Evolutionary conservation across 2,888 invertebrate genomes (phyloP), one percentile per base, ranked within the genome.

Genomic region (Drosophila neoperkinsi): DNA sequence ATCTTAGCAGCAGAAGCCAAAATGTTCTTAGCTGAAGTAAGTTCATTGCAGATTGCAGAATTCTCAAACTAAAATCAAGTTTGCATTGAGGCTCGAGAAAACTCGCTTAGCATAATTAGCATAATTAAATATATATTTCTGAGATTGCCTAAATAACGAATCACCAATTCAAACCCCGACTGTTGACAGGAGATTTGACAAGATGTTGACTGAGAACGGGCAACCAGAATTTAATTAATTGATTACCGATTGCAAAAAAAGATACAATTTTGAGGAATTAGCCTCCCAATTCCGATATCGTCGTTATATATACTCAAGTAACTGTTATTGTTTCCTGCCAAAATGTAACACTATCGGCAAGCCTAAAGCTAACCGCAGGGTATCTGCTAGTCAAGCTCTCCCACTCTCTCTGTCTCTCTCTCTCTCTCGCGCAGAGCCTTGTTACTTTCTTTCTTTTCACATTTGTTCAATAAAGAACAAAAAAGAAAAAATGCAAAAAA

Each of bases 401-500:
- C 4, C 13, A 0, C 33, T 34, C 30, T 31, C 30, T 7, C 30
- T 30, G 7, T 30, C 21, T 25, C 25, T 25, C 30, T 31, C 34
- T 34, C 13, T 46, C 21, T 13, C 21, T 6, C 21, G 13, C n/a
- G 4, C n/a, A n/a, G 9, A n/a, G 9, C 10, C 4, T n/a, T 41
- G n/a, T n/a, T 11, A 41, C 2, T 21, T 10, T 16, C 25, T 21
- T 13, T 21, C 13, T 21, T 21, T 55, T 55, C 18, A 55, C 25
- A 33, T 58, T 49, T 25, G 21, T 28, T 69, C 30, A 36, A 57
- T 57, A 36, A 75, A 53, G 13, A 43, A 6, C 30, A 36, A 57
- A 52, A 36, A 75, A 58, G 2, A 21, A 21, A 31, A n/a, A 36
- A 13, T 50, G 31, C 13, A 34, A 25, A 25, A 28, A 59, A 51